Base-by-base conservation (phyloP, 2,888 invertebrate genomes). In the Agonum fuliginosum region DNA sequence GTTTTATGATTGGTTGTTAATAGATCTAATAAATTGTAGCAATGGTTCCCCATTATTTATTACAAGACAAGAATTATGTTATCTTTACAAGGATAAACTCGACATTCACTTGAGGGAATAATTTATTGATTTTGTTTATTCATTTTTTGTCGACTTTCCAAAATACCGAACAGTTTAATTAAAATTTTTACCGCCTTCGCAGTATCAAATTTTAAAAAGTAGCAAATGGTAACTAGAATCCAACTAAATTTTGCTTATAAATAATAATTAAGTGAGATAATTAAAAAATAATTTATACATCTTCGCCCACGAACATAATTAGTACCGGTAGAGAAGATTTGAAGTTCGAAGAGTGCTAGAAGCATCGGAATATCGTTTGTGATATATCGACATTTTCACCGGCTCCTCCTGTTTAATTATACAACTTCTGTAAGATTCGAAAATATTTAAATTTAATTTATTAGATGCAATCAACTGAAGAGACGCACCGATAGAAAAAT, bases 251-350 rank as follows among this genome's bases (percentile, higher is more conserved):
- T 46, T 17, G 3, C 14, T 8, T 30, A 62, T 62, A 30, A 30
- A 62, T 62, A 30, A 62, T 62, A 30, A 62, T 62, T 62, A 62
- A 62, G 17, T 62, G 10, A 8, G 30, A 30, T 62, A 62, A 62
- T 62, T 62, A 62, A 62, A 62, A 62, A 62, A 62, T 62, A 62
- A 62, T 62, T 62, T 62, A 62, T 62, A 27, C 19, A 27, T 62
- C 54, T 48, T 54, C 58, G 58, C 58, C 58, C 58, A 62, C 58
- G 58, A 8, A 17, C 14, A 62, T 62, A 62, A 62, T 62, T 27
- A 62, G 34, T 46, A 46, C 14, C 14, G 46, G 46, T 12, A n/a
- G 37, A 37, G 37, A 37, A 30, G 58, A 62, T 22, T 8, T 62
- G 24, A 10, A 54, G 54, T 5, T n/a, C 8, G 8, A 30, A 30